Evolutionary conservation across 2,888 invertebrate genomes (phyloP).

Genomic region (Drosophila fulvimacula): DNA sequence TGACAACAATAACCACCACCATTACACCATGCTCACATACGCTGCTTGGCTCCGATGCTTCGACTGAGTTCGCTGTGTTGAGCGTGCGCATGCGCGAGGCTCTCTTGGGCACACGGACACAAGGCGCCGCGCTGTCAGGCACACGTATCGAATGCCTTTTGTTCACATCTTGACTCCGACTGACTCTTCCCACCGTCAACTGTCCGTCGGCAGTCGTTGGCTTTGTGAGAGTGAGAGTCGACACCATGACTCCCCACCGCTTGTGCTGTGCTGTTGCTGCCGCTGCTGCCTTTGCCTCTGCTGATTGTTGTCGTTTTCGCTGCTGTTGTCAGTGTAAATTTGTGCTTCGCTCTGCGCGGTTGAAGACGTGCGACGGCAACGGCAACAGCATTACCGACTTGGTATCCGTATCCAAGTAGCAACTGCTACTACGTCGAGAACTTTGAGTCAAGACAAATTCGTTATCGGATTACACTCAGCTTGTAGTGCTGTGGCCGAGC

Average conservation of each 20-base stretch:
- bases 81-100: constrained; percentile 62
- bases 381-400: constrained; percentile 37
- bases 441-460: constrained; percentile 43
- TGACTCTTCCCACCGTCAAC: constrained; percentile 45
- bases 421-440: constrained; percentile 40
- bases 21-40: constrained; percentile 14
- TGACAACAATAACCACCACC: constrained; percentile 44
- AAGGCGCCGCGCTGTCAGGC: constrained; percentile 67
- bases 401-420: constrained; percentile 37
- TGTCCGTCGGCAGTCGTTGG: constrained; percentile 3
- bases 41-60: constrained; percentile 12
- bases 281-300: constrained; percentile 47
- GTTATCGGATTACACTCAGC: constrained; percentile 37
- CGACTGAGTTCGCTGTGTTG: background rate
- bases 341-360: constrained; percentile 84
- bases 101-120: constrained; percentile 57
- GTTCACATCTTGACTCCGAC: constrained; percentile 62
- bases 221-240: constrained; percentile 59
- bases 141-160: constrained; percentile 70
- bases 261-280: constrained; percentile 49
- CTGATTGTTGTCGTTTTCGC: constrained; percentile 62
- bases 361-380: constrained; percentile 76
- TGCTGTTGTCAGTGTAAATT: constrained; percentile 85
- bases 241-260: constrained; percentile 66
- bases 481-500: constrained; percentile 37